A percentile compares a stretch with the other conserved stretches of the same genome.
Evolutionary conservation across 2,888 invertebrate genomes (phyloP).

Genomic region (Anodontia alba): DNA sequence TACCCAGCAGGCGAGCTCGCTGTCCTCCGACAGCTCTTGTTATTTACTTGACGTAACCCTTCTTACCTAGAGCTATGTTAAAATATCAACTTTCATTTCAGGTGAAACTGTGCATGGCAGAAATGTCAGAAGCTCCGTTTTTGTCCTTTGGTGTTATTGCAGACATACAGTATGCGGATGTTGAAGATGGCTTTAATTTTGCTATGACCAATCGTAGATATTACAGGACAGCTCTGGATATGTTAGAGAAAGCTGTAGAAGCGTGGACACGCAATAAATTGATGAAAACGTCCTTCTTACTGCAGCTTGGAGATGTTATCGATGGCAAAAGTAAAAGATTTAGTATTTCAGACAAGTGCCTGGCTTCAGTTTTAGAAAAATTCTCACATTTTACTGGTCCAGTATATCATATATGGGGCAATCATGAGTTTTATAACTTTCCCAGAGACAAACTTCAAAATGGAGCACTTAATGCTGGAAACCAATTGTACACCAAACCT

Average conservation of each 20-base stretch:
- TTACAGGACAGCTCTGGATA: conserved; percentile 81
- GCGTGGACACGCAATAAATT: conserved; percentile 75
- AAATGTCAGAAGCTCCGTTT: not conserved
- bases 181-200: conserved; percentile 81
- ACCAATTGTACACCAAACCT: conserved; percentile 32
- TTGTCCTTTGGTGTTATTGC: conserved; percentile 83
- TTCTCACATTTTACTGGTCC: conserved; percentile 66
- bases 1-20: too few species aligned
- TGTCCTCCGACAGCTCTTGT: too few species aligned
- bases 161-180: conserved; percentile 85
- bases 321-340: conserved; percentile 81
- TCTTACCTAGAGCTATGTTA: too few species aligned
- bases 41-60: too few species aligned
- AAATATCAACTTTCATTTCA: not conserved
- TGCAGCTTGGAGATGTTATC: conserved; percentile 85
- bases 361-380: conserved; percentile 73
- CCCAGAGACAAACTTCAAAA: conserved; percentile 71
- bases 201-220: conserved; percentile 78
- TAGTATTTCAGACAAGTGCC: conserved; percentile 68
- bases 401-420: conserved; percentile 83
- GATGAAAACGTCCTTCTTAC: conserved; percentile 73
- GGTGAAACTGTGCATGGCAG: not conserved
- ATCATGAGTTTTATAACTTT: conserved; percentile 85
- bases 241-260: conserved; percentile 78
- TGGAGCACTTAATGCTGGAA: conserved; percentile 66